phyloP scores from a whole-genome alignment of 2,113 vertebrate genomes.

The Monopterus albus region DNA sequence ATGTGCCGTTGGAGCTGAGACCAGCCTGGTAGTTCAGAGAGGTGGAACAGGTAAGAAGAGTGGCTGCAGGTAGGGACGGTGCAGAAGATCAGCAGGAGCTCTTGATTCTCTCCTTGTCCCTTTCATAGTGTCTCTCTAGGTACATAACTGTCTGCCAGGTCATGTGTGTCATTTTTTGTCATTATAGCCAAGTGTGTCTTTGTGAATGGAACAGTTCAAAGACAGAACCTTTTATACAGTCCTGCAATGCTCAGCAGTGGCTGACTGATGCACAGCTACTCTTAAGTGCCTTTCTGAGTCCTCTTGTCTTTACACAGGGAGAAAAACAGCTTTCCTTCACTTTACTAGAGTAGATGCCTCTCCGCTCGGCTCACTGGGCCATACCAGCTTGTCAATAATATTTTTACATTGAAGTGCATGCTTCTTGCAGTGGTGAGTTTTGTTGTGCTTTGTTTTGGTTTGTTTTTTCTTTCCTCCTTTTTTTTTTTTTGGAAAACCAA shows the following conservation, averaged over 20 bases:
- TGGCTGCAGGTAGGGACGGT: not conserved
- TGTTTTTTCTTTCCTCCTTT: not conserved
- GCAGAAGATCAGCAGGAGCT: not conserved
- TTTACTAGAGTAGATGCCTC: not conserved
- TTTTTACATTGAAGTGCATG: slow-evolving; percentile 7
- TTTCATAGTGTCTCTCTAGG: slow-evolving; percentile 3
- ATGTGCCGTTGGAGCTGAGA: slow-evolving; percentile 91
- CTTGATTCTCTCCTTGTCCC: not conserved
- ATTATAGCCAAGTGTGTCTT: not conserved
- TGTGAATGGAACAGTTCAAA: slow-evolving; percentile 21
- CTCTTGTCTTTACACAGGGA: not conserved
- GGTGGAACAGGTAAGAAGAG: slow-evolving; percentile 83
- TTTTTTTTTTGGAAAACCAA: slow-evolving; percentile 5
- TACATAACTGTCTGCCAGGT: slow-evolving; percentile 13
- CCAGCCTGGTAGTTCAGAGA: slow-evolving; percentile 94
- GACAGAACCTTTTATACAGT: slow-evolving; percentile 43
- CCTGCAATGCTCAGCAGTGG: slow-evolving; percentile 14
- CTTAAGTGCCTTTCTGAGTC: slow-evolving; percentile 22
- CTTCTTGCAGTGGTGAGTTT: not conserved
- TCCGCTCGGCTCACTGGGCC: slow-evolving; percentile 19
- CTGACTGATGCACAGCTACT: slow-evolving; percentile 25
- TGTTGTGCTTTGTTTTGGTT: not conserved
- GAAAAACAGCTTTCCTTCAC: slow-evolving; percentile 2
- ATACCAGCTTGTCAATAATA: too few relatives aligned
- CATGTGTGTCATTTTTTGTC: slow-evolving; percentile 24